Percentiles rank a stretch among this genome's conserved stretches.
These are phyloP conservation scores for Genyomyrus donnyi DNA, from an alignment of 2,113 vertebrate genomes.

Conservation along the genomic window DNA sequence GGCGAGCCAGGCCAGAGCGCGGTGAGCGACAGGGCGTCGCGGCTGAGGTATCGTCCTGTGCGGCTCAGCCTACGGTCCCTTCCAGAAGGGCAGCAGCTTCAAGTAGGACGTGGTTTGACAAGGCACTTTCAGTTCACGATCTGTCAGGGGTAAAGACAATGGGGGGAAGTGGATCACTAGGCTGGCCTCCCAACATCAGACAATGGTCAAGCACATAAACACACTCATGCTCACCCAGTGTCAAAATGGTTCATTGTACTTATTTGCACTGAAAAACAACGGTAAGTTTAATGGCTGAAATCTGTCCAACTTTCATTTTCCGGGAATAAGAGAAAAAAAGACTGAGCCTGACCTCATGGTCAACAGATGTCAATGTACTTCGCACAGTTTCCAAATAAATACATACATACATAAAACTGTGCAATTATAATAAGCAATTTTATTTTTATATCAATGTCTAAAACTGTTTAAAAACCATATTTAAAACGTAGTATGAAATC, in stretches of 20 bases:
- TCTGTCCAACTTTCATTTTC: background rate
- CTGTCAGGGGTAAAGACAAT: constrained; percentile 54
- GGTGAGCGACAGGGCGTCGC: constrained; percentile 49
- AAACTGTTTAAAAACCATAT: background rate
- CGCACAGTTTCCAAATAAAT: background rate
- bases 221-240: background rate
- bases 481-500: background rate
- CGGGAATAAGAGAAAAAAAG: background rate
- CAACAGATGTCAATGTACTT: background rate
- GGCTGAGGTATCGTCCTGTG: constrained; percentile 37
- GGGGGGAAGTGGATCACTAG: constrained; percentile 29
- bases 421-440: background rate
- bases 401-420: background rate
- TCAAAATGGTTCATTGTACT: background rate
- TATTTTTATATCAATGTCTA: background rate
- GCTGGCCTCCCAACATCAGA: background rate
- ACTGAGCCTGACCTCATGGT: background rate
- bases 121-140: constrained; percentile 75
- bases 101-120: constrained; percentile 58
- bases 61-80: background rate
- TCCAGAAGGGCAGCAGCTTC: constrained; percentile 39
- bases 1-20: constrained; percentile 46
- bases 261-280: background rate
- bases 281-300: background rate
- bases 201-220: background rate